Conservation (phyloP, 2,797 vertebrate genomes). For the Premnoplex brunnescens region DNA sequence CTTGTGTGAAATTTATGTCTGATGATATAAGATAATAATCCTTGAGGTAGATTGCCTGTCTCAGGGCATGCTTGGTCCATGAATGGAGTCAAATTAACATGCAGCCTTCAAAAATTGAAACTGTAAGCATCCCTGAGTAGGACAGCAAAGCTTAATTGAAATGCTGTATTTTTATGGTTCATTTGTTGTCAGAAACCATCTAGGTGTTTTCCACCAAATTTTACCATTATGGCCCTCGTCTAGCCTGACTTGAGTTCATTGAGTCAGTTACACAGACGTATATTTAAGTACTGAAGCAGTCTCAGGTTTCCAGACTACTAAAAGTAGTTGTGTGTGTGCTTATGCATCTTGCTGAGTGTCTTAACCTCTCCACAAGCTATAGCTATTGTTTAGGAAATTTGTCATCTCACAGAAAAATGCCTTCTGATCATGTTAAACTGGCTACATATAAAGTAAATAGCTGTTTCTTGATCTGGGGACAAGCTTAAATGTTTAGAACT, state of each 20-base stretch:
- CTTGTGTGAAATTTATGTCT: background rate
- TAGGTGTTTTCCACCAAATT: background rate
- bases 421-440: background rate
- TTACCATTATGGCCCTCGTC: background rate
- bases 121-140: background rate
- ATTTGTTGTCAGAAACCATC: background rate
- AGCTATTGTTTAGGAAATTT: background rate
- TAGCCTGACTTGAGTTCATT: background rate
- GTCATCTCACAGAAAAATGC: background rate
- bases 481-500: background rate
- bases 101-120: background rate
- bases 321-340: background rate
- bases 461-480: background rate
- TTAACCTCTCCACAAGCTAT: background rate
- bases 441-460: background rate
- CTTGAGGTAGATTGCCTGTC: background rate
- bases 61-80: background rate
- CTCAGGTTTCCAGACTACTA: background rate
- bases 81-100: background rate
- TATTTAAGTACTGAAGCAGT: background rate
- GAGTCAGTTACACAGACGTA: background rate
- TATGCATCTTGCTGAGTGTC: background rate
- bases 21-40: background rate
- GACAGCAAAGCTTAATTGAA: background rate
- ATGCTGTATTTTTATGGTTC: background rate